Base-by-base conservation (phyloP, 23 tunicate species). In the Phallusia fumigata region DNA sequence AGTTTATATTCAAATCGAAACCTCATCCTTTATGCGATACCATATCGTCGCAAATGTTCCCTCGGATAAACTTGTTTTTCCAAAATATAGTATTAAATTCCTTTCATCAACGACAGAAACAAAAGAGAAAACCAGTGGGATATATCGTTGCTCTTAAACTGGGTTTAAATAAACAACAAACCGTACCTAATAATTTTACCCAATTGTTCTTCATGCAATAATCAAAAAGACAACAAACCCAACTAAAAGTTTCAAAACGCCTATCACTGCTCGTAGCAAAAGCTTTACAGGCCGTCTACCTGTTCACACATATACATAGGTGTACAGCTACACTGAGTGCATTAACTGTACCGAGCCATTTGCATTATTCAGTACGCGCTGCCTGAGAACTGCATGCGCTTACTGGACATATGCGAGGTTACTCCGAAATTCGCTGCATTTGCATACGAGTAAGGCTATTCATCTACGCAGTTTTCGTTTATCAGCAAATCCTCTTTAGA, bases 361-460 rank as follows among this genome's bases (percentile, higher is more conserved):
- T 58, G 69, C 69, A 58, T 58, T 58, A 58, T 58, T 58, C 69
- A 58, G 69, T 58, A 58, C 69, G 15, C 16, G 16, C 69, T 22
- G 69, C 69, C 11, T 58, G 69, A 21, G 69, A 58, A 58, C 28
- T 22, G 16, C 15, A 58, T 5, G 15, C 28, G 2, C 28, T 58
- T 58, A 16, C 47, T 40, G 47, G 47, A 40, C 47, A 40, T 40
- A 40, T 40, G 47, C 47, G 69, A 58, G 15, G 15, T 24, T 22
- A 58, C 26, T 58, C 13, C 69, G 16, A 58, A 51, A 51, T 18
- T 15, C 58, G 18, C 15, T 18, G 58, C 58, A 18, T 51, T 15
- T 58, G 26, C 28, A 21, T 58, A 40, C 10, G 47, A 40, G 47
- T 40, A 40, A 3, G 47, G 47, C 47, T 10, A 40, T 3, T 22